Evolutionary conservation across 2,797 vertebrate genomes (phyloP), one percentile per base, ranked within the genome.

Genomic region (Alectoris magna): DNA sequence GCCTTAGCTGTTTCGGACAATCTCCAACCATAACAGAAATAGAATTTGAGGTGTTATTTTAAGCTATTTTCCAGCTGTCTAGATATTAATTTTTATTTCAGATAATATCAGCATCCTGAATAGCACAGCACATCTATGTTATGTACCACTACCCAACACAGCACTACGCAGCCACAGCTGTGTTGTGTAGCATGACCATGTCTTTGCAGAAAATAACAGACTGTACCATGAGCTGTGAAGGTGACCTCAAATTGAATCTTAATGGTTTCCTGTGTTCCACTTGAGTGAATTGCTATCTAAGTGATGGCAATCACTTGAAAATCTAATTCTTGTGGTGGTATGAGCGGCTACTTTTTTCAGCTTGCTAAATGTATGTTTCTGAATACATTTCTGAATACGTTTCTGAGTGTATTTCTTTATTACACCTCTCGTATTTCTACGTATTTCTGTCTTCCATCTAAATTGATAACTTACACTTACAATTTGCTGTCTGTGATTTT

Each of bases 241-340:
- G 17, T 75, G 82, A 86, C 89, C 83, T 95, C 79, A 86, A 74
- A 73, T 55, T 95, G 87, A 89, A 82, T 79, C 43, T 34, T 86
- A 56, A 81, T 86, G 68, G 41, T 91, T 44, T 90, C 62, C 74
- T 73, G 67, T 81, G 36, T 80, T 91, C 68, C 9, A 1, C 11
- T 83, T 69, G 60, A 71, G 48, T 85, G 51, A 91, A 81, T n/a
- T 71, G 43, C 85, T 51, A 71, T 89, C 91, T 85, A 76, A 93
- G 75, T 53, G 4, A 26, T 83, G 69, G 36, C 34, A 63, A 34
- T 69, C 12, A 13, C 26, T 80, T 68, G 62, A 49, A 88, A 91
- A 89, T 74, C 51, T 51, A 67, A 2, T 86, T 94, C 46, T 92
- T 29, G 4, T 67, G 10, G 24, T 63, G 73, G 80, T 72, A 49